Evolutionary conservation across 2,797 vertebrate species (phyloP), one percentile per base, ranked within the genome.

Genomic region (Furcifer pardalis): DNA sequence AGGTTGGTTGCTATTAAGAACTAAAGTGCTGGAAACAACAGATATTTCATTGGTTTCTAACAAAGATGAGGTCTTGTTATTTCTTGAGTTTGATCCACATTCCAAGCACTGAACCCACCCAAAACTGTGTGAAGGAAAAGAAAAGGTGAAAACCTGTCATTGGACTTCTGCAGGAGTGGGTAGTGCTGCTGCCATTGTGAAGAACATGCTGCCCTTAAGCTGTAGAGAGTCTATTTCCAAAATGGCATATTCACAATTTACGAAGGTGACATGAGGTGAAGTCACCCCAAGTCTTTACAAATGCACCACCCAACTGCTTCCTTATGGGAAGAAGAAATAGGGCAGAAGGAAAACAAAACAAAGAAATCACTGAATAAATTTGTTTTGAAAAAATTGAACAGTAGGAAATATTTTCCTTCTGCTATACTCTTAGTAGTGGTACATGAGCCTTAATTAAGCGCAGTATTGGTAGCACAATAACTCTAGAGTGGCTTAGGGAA

Each of bases 171-270:
- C 85, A 88, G 86, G 82, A 10, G 89, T 93, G 86, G 92, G 92
- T 0, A 88, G 91, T 90, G 75, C 78, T 93, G 92, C 90, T 89
- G 87, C 92, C 90, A 76, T 91, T 89, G 37, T 66, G 25, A 86
- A 88, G 89, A 93, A 81, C 84, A 82, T 0, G 9, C 89, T 93
- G 89, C 90, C 92, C 89, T 93, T 92, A 89, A 92, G 92, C 91
- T 21, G 42, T 77, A 56, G 32, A 59, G 52, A 75, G 49, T 40
- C 40, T 88, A 62, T 68, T 89, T 83, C 90, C 85, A 87, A 23
- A 23, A 8, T 32, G 35, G 35, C 46, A 81, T 9, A 37, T 81
- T 79, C 46, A 74, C 60, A 74, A 62, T 63, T 46, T 84, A 85
- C 25, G 46, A 37, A 71, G 66, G 49, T 69, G 37, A 42, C 60